These are phyloP conservation scores for Scalopus aquaticus DNA, from an alignment of 2,113 vertebrate genomes.

Conservation along the genomic window DNA sequence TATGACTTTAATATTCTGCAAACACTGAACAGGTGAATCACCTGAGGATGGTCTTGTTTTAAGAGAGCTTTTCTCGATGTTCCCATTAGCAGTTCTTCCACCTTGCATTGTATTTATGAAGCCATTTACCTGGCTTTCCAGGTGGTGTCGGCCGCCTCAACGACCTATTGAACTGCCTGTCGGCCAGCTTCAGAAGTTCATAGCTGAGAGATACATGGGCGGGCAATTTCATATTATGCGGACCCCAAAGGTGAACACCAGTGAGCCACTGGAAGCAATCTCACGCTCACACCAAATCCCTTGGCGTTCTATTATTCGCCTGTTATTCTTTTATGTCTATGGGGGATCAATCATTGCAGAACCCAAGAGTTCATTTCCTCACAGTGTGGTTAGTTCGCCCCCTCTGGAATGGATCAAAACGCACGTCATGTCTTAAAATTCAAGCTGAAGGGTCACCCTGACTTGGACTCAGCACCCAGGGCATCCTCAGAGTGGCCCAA, in stretches of 20 bases:
- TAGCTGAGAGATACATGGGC: background rate
- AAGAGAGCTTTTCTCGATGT: background rate
- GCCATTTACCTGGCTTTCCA: background rate
- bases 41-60: background rate
- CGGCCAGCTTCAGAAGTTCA: background rate
- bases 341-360: background rate
- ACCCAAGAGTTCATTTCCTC: background rate
- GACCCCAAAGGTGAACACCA: background rate
- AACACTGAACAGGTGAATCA: background rate
- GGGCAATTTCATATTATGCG: background rate
- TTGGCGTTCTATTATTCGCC: background rate
- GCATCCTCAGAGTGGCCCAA: background rate
- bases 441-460: background rate
- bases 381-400: background rate
- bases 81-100: background rate
- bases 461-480: background rate
- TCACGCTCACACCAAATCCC: background rate
- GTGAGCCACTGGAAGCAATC: background rate
- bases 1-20: background rate
- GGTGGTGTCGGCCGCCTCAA: background rate
- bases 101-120: background rate
- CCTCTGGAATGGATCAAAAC: background rate
- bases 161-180: background rate
- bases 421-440: background rate
- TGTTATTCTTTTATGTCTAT: background rate